Evolutionary conservation across 2,113 vertebrate species (phyloP).

Genomic region (Axis porcinus): DNA sequence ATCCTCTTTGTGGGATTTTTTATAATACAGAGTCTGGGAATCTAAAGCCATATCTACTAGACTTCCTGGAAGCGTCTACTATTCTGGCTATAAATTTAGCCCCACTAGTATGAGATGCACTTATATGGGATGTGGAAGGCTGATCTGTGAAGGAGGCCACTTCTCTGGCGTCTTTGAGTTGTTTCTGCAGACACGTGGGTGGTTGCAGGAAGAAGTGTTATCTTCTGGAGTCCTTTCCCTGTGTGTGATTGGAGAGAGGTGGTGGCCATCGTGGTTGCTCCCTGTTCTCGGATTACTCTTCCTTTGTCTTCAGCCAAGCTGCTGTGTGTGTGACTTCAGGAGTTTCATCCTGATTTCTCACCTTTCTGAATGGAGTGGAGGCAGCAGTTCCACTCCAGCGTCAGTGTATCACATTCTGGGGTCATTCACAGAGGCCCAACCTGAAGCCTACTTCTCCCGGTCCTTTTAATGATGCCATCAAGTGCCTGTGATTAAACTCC

Average conservation of each 20-base stretch:
- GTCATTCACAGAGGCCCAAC: not conserved
- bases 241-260: not conserved
- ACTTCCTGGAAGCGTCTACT: not conserved
- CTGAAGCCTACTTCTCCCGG: not conserved
- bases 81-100: not conserved
- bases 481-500: not conserved
- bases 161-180: not conserved
- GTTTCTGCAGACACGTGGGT: not conserved
- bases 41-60: not conserved
- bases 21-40: not conserved
- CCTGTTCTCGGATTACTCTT: not conserved
- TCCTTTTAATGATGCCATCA: not conserved
- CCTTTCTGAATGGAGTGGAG: not conserved
- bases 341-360: not conserved
- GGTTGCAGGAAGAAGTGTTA: not conserved
- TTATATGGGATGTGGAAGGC: not conserved
- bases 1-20: not conserved
- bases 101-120: not conserved
- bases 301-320: not conserved
- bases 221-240: not conserved
- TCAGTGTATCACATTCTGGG: not conserved
- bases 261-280: not conserved
- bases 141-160: not conserved
- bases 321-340: not conserved
- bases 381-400: not conserved